Base-by-base conservation (phyloP, 1,140 invertebrate species). In the Formica selysi region DNA sequence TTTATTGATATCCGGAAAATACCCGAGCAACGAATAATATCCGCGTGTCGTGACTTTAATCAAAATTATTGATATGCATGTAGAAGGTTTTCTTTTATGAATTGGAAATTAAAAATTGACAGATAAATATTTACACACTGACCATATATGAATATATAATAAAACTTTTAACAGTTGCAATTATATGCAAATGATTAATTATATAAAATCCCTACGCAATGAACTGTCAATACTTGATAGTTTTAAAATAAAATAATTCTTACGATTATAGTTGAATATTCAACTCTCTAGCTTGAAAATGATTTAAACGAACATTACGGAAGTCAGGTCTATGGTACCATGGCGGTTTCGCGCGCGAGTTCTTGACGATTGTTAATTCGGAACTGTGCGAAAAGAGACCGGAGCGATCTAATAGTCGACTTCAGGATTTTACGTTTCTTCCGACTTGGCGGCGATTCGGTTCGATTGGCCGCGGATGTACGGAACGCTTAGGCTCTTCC, bases 391-490 rank as follows among this genome's bases (percentile, higher is more conserved):
- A 48, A 44, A 78, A 48, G 76, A 32, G 61, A 22, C 5, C 76
- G 41, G 61, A 64, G 62, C 29, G 81, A 87, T 85, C 62, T 90
- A 86, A 86, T 89, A 81, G 76, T 67, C 68, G 51, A 36, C 48
- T 51, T 41, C 36, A 59, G 65, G 57, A 87, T 88, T 89, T 87
- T 32, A 32, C 32, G 85, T 83, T 67, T 89, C 76, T 76, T 68
- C 68, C 51, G 62, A 32, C 59, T 38, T 62, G 41, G 13, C 59
- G 61, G 51, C 41, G 87, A 32, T 70, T 54, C 29, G 44, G 64
- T 76, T 59, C 81, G 90, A 93, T 92, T 92, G 91, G 92, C 81
- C 85, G 78, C 26, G 36, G 51, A 64, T 61, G 59, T 54, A 59
- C 74, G 62, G 54, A 86, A 59, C 81, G 78, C 83, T 68, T 29